A percentile compares a stretch with the other conserved stretches of the same genome.
Conservation (phyloP, 2,888 invertebrate genomes). For the Emmelina monodactyla region DNA sequence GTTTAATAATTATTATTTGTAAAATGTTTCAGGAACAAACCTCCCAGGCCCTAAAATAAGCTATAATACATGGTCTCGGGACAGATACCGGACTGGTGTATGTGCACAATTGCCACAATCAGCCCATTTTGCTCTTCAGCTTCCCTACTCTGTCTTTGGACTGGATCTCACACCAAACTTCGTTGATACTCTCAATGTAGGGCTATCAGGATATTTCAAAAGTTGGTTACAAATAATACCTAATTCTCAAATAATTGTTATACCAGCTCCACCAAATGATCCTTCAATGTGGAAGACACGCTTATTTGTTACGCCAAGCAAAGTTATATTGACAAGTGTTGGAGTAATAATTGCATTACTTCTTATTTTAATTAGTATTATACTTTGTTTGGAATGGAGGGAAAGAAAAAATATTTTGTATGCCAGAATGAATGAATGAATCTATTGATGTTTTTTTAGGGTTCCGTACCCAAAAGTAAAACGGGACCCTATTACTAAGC, state of each 20-base stretch:
- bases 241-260: conserved; percentile 96
- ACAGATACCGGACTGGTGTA: conserved; percentile 77
- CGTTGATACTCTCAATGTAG: conserved; percentile 87
- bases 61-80: conserved; percentile 88
- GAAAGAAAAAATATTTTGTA: conserved; percentile 73
- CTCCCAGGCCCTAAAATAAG: conserved; percentile 89
- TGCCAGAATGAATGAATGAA: too few relatives aligned
- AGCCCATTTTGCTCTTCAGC: conserved; percentile 89
- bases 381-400: conserved; percentile 87
- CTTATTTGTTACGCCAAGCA: conserved; percentile 94
- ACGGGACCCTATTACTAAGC: too few relatives aligned
- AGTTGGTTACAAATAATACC: conserved; percentile 95
- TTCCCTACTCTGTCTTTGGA: conserved; percentile 96
- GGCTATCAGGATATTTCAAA: conserved; percentile 73
- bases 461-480: too few relatives aligned
- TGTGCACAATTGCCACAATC: conserved; percentile 92
- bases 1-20: conserved; percentile 6
- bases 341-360: conserved; percentile 88
- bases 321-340: conserved; percentile 90
- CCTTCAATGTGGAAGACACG: conserved; percentile 88
- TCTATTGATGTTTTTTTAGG: too few relatives aligned
- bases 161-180: conserved; percentile 98
- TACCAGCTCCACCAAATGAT: conserved; percentile 82
- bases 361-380: conserved; percentile 83
- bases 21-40: conserved; percentile 71